Base-by-base conservation (phyloP, 2,113 vertebrate genomes). In the Nerophis ophidion region DNA sequence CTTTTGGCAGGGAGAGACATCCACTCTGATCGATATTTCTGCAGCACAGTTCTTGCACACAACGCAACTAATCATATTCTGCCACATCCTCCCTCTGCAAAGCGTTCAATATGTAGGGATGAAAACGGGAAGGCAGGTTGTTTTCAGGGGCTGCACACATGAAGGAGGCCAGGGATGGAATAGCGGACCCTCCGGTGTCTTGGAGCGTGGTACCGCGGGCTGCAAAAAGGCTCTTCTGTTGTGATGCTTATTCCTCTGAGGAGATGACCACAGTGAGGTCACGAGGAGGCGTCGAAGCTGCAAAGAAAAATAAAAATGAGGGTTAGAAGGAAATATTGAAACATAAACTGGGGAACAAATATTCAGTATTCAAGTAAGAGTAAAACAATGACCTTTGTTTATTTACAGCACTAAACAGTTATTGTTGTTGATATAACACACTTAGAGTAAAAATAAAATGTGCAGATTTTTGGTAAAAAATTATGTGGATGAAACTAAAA, bases 281-380 rank as follows among this genome's bases (percentile, higher is more conserved):
- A 90, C 84, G 89, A 90, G 26, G 89, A 89, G 58, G 85, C 85
- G 44, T 90, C 89, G 51, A 90, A 89, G 73, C 89, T 90, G 79
- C 9, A 52, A 6, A 36, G 46, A 9, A 61, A 58, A 40, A 63
- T 10, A 59, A 75, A 13, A 63, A 64, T 14, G 61, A 66, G 17
- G 46, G 49, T 15, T 26, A 40, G 0, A 60, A 48, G 55, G 7
- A 33, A 4, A 53, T 15, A 36, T 15, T 9, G 14, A 35, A 11
- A 42, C 40, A 44, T 12, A 44, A 9, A 44, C 40, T 12, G 40
- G 40, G 40, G 40, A 44, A 12, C 40, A 44, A 44, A 44, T 5
- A 12, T 26, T 26, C 26, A 26, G 26, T 26, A 26, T 26, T 26
- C 2, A 26, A 26, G 26, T 26, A 26, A 3, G 26, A 26, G 26